Evolutionary conservation across 2,797 vertebrate species (phyloP), one percentile per base, ranked within the genome.

Genomic region (Acipenser ruthenus): DNA sequence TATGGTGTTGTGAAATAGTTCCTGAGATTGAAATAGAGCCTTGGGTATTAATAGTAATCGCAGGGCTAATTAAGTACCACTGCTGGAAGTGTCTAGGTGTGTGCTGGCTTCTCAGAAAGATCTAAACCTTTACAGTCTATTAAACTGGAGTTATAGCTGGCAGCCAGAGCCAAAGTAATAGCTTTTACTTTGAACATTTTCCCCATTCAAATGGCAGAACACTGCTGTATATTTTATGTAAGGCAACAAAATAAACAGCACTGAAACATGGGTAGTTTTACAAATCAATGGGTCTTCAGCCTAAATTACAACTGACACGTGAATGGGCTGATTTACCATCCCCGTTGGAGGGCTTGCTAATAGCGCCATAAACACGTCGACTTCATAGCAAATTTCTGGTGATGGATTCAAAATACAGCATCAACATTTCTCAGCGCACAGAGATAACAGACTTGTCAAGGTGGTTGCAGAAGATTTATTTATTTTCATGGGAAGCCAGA

Each of bases 261-360:
- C 7, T 10, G 49, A 62, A 67, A 66, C 62, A 61, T n/a, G 18
- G 10, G 47, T 60, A 65, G 71, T 78, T 81, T 84, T 74, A 82
- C 84, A 79, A 83, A 76, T 82, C 78, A 80, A 76, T 84, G 84
- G 84, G 70, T 71, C 64, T 76, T 60, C 72, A 68, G 70, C 76
- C 72, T 72, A 84, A 85, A 88, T 82, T 72, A 71, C 69, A 64
- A 65, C 77, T 84, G 84, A 83, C 85, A 86, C 79, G 71, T 79
- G 81, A 85, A 79, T 82, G 74, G 75, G 72, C 78, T 78, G 79
- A 72, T 77, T 75, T 61, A 60, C 71, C 65, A 59, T 76, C 73
- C 72, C 72, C 61, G 74, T 79, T 72, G 75, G 74, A 78, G 71
- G 65, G 71, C 49, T 68, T 15, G 67, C 71, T 74, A 77, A 73